Evolutionary conservation across 2,888 invertebrate genomes (phyloP).

Genomic region (Lissocephala sabroskyi): DNA sequence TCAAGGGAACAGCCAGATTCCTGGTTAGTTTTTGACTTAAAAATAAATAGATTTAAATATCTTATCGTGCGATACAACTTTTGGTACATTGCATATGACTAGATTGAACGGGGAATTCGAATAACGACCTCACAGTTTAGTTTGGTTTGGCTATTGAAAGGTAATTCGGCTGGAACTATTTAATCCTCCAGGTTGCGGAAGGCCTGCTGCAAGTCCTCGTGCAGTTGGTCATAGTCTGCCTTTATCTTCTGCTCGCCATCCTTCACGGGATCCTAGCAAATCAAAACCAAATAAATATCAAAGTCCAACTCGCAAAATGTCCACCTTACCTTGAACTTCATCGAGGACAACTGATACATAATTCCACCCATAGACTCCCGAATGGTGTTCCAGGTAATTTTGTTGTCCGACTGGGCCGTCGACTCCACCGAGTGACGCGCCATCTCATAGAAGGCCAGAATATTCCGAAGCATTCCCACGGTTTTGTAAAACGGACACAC

Average conservation of each 20-base stretch:
- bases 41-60: slow-evolving; percentile 52
- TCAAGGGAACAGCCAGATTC: too few relatives aligned
- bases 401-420: slow-evolving; percentile 97
- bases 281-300: not conserved
- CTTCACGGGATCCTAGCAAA: slow-evolving; percentile 91
- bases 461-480: slow-evolving; percentile 97
- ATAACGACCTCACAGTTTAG: slow-evolving; percentile 50
- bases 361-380: slow-evolving; percentile 95
- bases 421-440: slow-evolving; percentile 96
- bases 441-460: slow-evolving; percentile 98
- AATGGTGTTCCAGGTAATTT: slow-evolving; percentile 97
- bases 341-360: slow-evolving; percentile 96
- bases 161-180: slow-evolving; percentile 38
- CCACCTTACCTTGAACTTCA: slow-evolving; percentile 95
- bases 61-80: slow-evolving; percentile 58
- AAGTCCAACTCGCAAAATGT: not conserved
- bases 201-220: slow-evolving; percentile 95
- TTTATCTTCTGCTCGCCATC: slow-evolving; percentile 98
- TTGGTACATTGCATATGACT: slow-evolving; percentile 29
- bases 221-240: slow-evolving; percentile 94
- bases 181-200: slow-evolving; percentile 99
- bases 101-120: slow-evolving; percentile 48
- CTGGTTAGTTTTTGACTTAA: slow-evolving; percentile 57
- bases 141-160: slow-evolving; percentile 35
- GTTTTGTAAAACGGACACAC: slow-evolving; percentile 99